Base-by-base conservation (phyloP, 2,113 vertebrate genomes). In the Holacanthus passer region DNA sequence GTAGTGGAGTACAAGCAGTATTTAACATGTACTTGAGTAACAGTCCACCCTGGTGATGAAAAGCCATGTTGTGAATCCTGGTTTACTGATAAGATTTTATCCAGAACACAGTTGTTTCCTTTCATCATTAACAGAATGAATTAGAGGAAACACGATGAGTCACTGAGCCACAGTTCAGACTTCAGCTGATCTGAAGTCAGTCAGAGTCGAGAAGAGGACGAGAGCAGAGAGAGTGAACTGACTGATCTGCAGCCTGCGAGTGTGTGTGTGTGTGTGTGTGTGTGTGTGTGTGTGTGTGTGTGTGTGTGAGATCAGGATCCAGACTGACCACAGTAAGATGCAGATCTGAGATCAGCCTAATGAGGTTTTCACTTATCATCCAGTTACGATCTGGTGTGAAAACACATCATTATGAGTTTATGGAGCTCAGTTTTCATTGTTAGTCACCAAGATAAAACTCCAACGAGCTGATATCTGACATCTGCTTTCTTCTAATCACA, bases 241-340 rank as follows among this genome's bases (percentile, higher is more conserved):
- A 27, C 43, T 47, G 24, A 45, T 67, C 11, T n/a, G 7, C 31
- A 32, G 11, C 24, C 7, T 39, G 32, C 9, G 31, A 37, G 66
- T 67, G 65, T 67, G 45, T 66, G 63, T 45, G 59, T 59, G 29
- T 59, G 56, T 59, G 29, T 7, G 13, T 60, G 79, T 68, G 22
- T 19, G 7, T 39, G 69, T 64, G 2, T 48, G 6, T 75, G 53
- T 59, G 24, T 62, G 64, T 60, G 24, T 39, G 47, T 68, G 20
- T 56, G 59, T 68, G 85, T 68, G 35, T 77, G 72, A 62, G 58
- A 64, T 27, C 41, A 45, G 48, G 1, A 24, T 73, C 10, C 14
- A 48, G 19, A 39, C 76, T 65, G 80, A 62, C 77, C 43, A 66
- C 58, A 81, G 83, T 75, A 73, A 73, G 7, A 86, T 71, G 68